Evolutionary conservation across 2,113 vertebrate species (phyloP).

Genomic region (Narcine bancroftii): DNA sequence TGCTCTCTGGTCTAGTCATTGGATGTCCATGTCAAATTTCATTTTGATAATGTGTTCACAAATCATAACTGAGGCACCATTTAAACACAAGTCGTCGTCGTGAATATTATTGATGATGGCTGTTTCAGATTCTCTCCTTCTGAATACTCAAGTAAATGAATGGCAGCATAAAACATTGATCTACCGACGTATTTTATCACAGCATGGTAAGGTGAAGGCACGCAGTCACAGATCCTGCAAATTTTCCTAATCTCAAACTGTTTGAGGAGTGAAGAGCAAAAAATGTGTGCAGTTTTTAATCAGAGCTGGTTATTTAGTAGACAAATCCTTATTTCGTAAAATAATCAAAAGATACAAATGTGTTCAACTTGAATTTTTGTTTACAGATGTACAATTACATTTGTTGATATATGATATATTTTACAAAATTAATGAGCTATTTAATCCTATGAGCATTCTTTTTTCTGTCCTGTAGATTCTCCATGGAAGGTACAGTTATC

Average conservation of each 20-base stretch:
- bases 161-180: background rate
- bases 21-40: background rate
- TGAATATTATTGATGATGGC: too few species aligned
- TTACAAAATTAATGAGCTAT: background rate
- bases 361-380: background rate
- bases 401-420: background rate
- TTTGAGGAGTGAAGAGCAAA: background rate
- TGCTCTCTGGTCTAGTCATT: too few species aligned
- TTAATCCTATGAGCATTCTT: slow-evolving; percentile 12
- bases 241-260: background rate
- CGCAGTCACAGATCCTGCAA: background rate
- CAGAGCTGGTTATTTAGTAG: background rate
- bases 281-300: background rate
- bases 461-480: slow-evolving; percentile 66
- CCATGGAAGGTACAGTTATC: slow-evolving; percentile 89
- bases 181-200: background rate
- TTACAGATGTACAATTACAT: background rate
- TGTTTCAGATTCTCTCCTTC: background rate
- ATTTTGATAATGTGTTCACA: background rate
- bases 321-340: background rate
- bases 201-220: background rate
- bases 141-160: background rate
- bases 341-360: background rate
- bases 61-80: background rate
- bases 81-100: too few species aligned